These are phyloP conservation scores for Rhinogobio ventralis DNA, from an alignment of 2,797 vertebrate species.

Conservation along the genomic window DNA sequence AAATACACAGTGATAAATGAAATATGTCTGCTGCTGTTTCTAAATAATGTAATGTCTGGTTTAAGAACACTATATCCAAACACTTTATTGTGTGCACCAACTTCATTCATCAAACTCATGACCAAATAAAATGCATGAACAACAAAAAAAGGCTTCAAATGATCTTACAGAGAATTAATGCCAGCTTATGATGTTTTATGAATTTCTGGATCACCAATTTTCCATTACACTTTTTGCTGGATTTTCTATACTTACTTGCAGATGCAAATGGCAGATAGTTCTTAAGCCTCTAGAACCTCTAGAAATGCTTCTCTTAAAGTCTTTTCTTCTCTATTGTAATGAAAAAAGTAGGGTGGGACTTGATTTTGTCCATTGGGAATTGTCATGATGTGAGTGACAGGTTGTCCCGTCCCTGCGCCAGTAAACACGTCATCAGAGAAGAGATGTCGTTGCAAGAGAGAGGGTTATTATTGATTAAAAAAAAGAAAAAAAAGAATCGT, in stretches of 20 bases:
- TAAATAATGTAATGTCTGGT: constrained; percentile 43
- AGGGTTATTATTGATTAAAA: neutral
- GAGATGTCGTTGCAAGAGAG: neutral
- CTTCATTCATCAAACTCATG: neutral
- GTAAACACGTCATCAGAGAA: neutral
- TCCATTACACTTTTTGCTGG: neutral
- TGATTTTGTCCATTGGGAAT: neutral
- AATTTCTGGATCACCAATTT: neutral
- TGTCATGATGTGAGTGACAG: neutral
- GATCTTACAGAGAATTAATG: neutral
- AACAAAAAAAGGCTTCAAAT: neutral
- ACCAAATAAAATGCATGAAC: neutral
- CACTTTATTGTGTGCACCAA: neutral
- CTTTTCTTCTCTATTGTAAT: too few relatives aligned
- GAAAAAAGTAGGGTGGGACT: too few relatives aligned
- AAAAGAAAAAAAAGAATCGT: neutral
- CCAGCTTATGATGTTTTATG: neutral
- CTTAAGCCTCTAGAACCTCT: neutral
- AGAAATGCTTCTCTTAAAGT: too few relatives aligned
- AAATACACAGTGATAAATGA: constrained; percentile 48
- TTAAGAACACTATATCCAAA: constrained; percentile 25
- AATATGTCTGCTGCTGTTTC: constrained; percentile 47
- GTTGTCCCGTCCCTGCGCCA: neutral
- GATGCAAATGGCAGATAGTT: neutral
- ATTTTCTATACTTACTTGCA: neutral